Evolutionary conservation across 1,140 invertebrate genomes (phyloP).

Genomic region (Babylonia areolata): DNA sequence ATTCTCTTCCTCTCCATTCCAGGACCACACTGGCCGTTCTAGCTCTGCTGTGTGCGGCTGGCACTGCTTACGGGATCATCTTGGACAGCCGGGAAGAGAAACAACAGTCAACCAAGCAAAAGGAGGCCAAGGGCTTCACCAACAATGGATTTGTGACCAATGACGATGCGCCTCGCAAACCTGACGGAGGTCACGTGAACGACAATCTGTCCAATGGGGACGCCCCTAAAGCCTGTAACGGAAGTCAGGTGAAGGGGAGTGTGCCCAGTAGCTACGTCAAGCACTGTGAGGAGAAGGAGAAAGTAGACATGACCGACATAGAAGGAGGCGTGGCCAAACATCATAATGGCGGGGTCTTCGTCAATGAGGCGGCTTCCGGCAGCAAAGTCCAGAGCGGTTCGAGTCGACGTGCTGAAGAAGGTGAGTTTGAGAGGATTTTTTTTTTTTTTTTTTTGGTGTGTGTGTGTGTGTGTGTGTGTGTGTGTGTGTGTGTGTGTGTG

Average conservation of each 20-base stretch:
- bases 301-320: neutral
- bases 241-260: neutral
- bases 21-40: neutral
- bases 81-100: neutral
- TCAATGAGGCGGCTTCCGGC: neutral
- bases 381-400: neutral
- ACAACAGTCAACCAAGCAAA: neutral
- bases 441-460: neutral
- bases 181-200: neutral
- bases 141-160: neutral
- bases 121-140: neutral
- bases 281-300: neutral
- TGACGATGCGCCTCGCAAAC: neutral
- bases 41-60: neutral
- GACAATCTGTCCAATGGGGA: neutral
- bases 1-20: neutral
- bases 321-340: neutral
- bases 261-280: neutral
- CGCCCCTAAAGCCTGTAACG: neutral
- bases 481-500: conserved; percentile 1
- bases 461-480: conserved; percentile 11
- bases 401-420: neutral
- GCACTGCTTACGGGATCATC: neutral
- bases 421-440: neutral
- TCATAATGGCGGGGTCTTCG: neutral